A percentile compares a stretch with the other conserved stretches of the same genome.
Conservation (phyloP, 2,113 vertebrate genomes). For the Pteronura brasiliensis region DNA sequence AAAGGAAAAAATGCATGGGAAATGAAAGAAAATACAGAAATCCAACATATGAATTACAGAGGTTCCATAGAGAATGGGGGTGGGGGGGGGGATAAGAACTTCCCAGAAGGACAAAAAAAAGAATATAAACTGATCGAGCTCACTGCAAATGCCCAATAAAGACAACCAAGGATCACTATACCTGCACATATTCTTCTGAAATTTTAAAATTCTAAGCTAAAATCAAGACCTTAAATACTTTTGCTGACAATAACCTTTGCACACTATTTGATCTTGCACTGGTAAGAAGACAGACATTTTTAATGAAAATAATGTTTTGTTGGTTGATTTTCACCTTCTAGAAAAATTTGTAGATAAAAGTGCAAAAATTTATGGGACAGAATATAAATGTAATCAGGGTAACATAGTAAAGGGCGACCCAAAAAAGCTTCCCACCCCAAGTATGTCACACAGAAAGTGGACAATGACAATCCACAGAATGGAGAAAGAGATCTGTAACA, state of each 20-base stretch:
- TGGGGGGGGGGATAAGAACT: background rate
- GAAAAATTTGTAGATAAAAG: slow-evolving; percentile 3
- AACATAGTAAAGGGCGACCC: background rate
- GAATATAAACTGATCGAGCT: background rate
- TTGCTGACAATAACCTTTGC: background rate
- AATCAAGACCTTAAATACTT: background rate
- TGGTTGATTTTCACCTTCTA: background rate
- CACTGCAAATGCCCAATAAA: background rate
- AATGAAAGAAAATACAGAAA: background rate
- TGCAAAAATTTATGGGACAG: background rate
- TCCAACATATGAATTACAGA: background rate
- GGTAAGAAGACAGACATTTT: background rate
- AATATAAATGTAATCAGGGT: background rate
- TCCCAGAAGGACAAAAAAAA: background rate
- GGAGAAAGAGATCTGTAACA: background rate
- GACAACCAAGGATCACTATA: background rate
- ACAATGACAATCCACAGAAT: slow-evolving; percentile 1
- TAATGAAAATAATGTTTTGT: background rate
- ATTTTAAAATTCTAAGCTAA: slow-evolving; percentile 28
- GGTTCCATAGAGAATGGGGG: background rate
- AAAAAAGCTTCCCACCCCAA: background rate
- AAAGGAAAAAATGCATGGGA: background rate
- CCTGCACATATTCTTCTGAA: background rate
- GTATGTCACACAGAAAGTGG: background rate
- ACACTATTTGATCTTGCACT: background rate